Conservation (phyloP, 2,797 vertebrate genomes). For the Typhlichthys eigenmanni region DNA sequence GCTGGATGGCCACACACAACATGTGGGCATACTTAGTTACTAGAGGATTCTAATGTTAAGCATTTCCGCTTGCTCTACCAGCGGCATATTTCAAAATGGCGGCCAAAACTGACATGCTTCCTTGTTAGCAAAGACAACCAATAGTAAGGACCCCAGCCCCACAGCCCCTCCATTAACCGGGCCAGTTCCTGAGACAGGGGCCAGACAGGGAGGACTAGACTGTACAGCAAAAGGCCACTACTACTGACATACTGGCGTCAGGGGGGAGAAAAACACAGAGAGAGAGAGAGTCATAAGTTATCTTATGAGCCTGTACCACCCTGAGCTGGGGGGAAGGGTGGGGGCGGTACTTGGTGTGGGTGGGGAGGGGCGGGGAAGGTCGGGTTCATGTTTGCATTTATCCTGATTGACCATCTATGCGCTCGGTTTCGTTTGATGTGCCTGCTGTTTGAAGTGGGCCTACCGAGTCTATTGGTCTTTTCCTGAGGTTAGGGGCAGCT, state of each 20-base stretch:
- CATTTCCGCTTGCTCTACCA: too few species aligned
- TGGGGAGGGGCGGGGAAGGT: slow-evolving; percentile 16
- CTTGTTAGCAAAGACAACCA: too few species aligned
- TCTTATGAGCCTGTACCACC: slow-evolving; percentile 35
- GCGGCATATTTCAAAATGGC: too few species aligned
- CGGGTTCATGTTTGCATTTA: slow-evolving; percentile 47
- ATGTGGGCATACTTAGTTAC: too few species aligned
- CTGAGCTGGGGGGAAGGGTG: too few species aligned
- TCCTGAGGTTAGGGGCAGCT: slow-evolving; percentile 72
- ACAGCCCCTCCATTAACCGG: slow-evolving; percentile 80
- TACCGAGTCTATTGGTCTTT: slow-evolving; percentile 68
- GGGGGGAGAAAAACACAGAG: slow-evolving; percentile 38
- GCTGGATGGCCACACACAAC: too few species aligned
- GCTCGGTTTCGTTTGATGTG: slow-evolving; percentile 69
- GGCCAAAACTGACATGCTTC: too few species aligned
- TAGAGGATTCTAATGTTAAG: too few species aligned
- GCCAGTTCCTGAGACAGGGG: slow-evolving; percentile 86
- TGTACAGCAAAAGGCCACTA: slow-evolving; percentile 80
- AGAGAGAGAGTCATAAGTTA: slow-evolving; percentile 23
- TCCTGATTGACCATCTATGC: slow-evolving; percentile 62
- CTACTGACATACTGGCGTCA: slow-evolving; percentile 75
- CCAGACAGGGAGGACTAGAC: slow-evolving; percentile 80
- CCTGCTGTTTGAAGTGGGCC: slow-evolving; percentile 69
- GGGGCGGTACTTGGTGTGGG: slow-evolving; percentile 18
- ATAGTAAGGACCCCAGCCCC: slow-evolving; percentile 35